phyloP scores from a whole-genome alignment of 1,140 invertebrate species.

The Tyrophagus putrescentiae region DNA sequence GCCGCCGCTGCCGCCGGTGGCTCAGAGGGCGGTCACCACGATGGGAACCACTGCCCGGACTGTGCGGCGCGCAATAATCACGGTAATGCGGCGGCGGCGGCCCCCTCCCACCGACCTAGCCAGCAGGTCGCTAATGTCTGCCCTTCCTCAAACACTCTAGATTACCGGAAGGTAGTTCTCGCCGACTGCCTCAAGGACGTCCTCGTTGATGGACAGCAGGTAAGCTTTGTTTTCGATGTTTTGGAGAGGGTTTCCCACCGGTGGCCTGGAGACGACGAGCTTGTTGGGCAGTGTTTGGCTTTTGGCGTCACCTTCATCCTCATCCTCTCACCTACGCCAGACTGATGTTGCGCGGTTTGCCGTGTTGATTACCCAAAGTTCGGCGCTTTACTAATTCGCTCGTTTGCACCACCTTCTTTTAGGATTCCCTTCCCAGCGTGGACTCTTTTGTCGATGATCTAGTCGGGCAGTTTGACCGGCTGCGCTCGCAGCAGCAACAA shows the following conservation, averaged over 20 bases:
- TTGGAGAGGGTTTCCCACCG: background rate
- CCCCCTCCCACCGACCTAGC: no score
- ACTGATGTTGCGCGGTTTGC: no score
- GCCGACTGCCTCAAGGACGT: background rate
- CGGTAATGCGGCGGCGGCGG: slow-evolving; percentile 1
- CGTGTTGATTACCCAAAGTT: no score
- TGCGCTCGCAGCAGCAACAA: background rate
- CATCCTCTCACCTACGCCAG: no score
- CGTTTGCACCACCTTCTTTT: background rate
- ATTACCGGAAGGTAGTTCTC: background rate
- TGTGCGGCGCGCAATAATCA: slow-evolving; percentile 3
- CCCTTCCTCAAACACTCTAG: background rate
- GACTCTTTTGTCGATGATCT: slow-evolving; percentile 7
- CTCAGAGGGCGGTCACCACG: no score
- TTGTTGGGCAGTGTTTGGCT: no score
- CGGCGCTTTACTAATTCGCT: background rate
- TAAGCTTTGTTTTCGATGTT: background rate
- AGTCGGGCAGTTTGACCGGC: background rate
- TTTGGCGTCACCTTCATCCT: no score
- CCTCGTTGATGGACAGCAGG: background rate
- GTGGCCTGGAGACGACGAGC: no score
- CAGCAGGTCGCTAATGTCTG: background rate
- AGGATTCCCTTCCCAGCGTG: background rate
- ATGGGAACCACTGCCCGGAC: background rate
- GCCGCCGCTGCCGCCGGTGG: no score